These are phyloP conservation scores for Echinops telfairi DNA, from an alignment of 2,113 vertebrate species.

Conservation along the genomic window DNA sequence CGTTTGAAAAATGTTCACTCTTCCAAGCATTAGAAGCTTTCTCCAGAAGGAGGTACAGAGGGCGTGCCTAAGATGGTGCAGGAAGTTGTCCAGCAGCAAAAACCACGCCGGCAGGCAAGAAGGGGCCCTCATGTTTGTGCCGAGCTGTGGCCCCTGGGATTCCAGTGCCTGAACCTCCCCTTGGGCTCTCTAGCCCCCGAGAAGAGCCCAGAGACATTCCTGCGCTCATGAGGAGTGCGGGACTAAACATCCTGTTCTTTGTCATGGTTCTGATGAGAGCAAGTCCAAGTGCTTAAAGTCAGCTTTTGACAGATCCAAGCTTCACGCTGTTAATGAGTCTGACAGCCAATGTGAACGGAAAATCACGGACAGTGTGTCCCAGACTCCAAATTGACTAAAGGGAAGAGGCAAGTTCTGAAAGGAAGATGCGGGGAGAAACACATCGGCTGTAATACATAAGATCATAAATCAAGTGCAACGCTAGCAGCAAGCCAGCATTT, in stretches of 20 bases:
- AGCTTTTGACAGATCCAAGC: slow-evolving; percentile 62
- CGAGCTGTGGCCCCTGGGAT: neutral
- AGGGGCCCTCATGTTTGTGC: slow-evolving; percentile 1
- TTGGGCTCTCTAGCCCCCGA: neutral
- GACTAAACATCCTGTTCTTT: slow-evolving; percentile 68
- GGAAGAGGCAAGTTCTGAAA: slow-evolving; percentile 43
- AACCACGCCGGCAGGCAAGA: neutral
- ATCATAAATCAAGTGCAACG: slow-evolving; percentile 63
- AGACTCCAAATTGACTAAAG: slow-evolving; percentile 49
- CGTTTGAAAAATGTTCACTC: slow-evolving; percentile 58
- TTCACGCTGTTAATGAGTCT: slow-evolving; percentile 64
- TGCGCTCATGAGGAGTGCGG: neutral
- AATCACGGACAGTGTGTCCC: slow-evolving; percentile 65
- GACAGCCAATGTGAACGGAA: slow-evolving; percentile 50
- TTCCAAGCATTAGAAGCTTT: slow-evolving; percentile 40
- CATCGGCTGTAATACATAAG: neutral
- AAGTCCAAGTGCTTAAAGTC: slow-evolving; percentile 69
- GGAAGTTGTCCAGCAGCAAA: slow-evolving; percentile 49
- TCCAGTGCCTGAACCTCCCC: neutral
- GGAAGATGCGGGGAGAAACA: neutral
- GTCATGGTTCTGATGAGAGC: slow-evolving; percentile 59
- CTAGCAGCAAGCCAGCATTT: neutral
- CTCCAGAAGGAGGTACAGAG: slow-evolving; percentile 7
- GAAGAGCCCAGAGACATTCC: slow-evolving; percentile 57
- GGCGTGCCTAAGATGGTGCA: slow-evolving; percentile 19